Evolutionary conservation across 2,797 vertebrate species (phyloP), one percentile per base, ranked within the genome.

Genomic region (Alectoris magna): DNA sequence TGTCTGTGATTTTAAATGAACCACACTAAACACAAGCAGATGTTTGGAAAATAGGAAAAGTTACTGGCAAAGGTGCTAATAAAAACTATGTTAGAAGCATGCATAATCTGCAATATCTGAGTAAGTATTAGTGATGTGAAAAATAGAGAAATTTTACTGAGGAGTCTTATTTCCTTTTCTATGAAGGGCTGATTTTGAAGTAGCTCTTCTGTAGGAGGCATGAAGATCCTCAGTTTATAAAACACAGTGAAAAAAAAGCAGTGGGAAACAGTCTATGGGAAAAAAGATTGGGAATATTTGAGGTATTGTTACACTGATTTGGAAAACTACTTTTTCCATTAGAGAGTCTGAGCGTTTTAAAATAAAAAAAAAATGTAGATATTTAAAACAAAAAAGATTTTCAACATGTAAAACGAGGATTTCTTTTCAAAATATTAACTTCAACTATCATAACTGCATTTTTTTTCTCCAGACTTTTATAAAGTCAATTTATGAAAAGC

Each of bases 1-100:
- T 53, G 43, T 62, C 79, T 93, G 72, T 85, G 73, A 85, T 74
- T 91, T 93, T 75, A 92, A 81, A 75, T 38, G 73, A 72, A 81
- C 46, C 58, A 62, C 4, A 0, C 63, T 92, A 75, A 95, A 73
- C 14, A 48, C 41, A 89, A 85, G 62, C 89, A 95, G 78, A 80
- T 80, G 76, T 78, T 93, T 27, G 18, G 85, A 92, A 89, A 95
- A 92, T 2, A 81, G 82, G 49, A 43, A 48, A 89, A 82, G 53
- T 36, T 71, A 56, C 38, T 87, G 77, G 64, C 80, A 87, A 95
- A 90, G 11, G 14, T 66, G 34, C 49, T 51, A 67, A 48, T 22
- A 71, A 80, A 72, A 84, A 71, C 44, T 1, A 9, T 77, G 84
- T 86, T 23, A 93, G 60, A 94, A 46, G 58, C 68, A 4, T 77